Evolutionary conservation across 2,888 invertebrate genomes (phyloP).

Genomic region (Eremobia ochroleuca): DNA sequence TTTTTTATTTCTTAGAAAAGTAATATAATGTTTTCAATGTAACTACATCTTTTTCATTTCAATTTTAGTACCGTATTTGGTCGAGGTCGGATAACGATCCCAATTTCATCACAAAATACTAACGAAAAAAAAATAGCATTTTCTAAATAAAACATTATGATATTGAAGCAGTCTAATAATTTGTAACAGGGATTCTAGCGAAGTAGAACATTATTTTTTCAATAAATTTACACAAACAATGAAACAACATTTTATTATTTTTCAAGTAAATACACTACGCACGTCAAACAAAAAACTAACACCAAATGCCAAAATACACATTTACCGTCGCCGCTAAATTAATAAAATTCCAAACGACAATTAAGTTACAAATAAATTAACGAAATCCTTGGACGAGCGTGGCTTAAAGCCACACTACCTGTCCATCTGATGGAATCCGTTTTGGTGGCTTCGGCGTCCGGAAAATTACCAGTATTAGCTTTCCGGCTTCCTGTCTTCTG

Average conservation of each 20-base stretch:
- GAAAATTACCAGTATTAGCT: no score
- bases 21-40: neutral
- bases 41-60: neutral
- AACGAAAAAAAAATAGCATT: neutral
- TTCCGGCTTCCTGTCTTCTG: no score
- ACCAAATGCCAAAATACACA: neutral
- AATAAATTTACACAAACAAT: neutral
- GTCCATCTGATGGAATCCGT: no score
- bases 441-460: no score
- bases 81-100: neutral
- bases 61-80: neutral
- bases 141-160: constrained; percentile 2
- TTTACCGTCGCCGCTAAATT: neutral
- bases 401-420: no score
- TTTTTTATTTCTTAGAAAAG: neutral
- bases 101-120: constrained; percentile 9
- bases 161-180: neutral
- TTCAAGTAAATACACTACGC: neutral
- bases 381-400: constrained; percentile 54
- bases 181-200: neutral
- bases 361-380: constrained; percentile 40
- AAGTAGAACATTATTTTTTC: neutral
- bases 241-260: neutral
- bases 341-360: constrained; percentile 25
- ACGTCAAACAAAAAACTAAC: neutral